These are phyloP conservation scores for Trissoscelio sp. DNA, from an alignment of 2,888 invertebrate species.

Conservation along the genomic window DNA sequence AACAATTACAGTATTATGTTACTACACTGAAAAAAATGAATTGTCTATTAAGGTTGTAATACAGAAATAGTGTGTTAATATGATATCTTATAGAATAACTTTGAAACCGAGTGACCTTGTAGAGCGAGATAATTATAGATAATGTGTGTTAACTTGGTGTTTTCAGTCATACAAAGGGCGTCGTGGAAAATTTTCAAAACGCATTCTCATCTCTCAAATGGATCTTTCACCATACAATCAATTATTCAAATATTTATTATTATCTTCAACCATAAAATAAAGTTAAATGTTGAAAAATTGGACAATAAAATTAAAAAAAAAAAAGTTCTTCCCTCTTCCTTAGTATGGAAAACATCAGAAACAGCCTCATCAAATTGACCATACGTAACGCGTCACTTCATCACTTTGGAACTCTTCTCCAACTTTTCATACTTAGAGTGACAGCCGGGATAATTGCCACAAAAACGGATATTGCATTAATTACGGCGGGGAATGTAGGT, in stretches of 20 bases:
- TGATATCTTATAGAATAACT: constrained; percentile 52
- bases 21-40: background rate
- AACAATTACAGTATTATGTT: too few relatives aligned
- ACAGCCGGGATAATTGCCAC: constrained; percentile 6
- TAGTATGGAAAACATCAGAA: background rate
- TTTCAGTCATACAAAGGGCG: constrained; percentile 29
- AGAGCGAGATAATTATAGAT: constrained; percentile 51
- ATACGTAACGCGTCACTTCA: background rate
- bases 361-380: constrained; percentile 1
- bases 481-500: constrained; percentile 25
- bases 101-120: constrained; percentile 50
- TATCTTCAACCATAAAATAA: too few relatives aligned
- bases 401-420: constrained; percentile 4
- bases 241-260: background rate
- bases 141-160: constrained; percentile 41
- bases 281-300: background rate
- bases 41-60: background rate
- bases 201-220: background rate
- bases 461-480: constrained; percentile 29
- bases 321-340: background rate
- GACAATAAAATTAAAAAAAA: background rate
- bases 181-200: constrained; percentile 34
- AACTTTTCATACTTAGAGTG: background rate
- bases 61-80: constrained; percentile 23
- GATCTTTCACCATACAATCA: too few relatives aligned